Conservation (phyloP, 23 tunicate species). For the Oikopleura dioica region DNA sequence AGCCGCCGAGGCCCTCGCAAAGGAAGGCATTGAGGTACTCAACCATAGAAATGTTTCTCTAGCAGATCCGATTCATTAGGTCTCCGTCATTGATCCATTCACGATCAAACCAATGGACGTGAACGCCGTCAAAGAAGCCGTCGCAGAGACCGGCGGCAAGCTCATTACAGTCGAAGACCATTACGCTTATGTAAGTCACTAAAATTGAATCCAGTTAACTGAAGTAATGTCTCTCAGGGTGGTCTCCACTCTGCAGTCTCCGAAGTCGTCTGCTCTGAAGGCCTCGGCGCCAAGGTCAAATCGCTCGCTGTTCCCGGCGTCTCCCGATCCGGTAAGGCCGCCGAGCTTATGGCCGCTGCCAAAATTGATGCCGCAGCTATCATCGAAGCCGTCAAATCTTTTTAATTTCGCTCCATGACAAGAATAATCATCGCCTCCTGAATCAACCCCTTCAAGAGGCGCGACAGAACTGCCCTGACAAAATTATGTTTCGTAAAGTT, state of each 20-base stretch:
- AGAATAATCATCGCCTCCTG: no score
- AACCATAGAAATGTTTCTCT: background rate
- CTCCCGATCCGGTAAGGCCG: constrained; percentile 55
- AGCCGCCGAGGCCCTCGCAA: constrained; percentile 26
- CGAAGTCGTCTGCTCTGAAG: background rate
- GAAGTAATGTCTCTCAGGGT: background rate
- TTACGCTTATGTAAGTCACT: constrained; percentile 25
- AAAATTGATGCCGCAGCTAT: constrained; percentile 62
- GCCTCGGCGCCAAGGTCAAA: constrained; percentile 7
- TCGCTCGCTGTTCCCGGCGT: constrained; percentile 48
- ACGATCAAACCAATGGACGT: constrained; percentile 59
- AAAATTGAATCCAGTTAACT: no score
- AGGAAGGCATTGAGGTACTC: background rate
- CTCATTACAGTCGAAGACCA: constrained; percentile 88
- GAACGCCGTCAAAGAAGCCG: constrained; percentile 24
- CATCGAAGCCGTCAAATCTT: constrained; percentile 43
- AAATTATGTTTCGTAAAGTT: no score
- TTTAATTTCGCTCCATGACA: background rate
- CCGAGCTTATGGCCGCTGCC: constrained; percentile 41
- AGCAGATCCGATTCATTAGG: constrained; percentile 28
- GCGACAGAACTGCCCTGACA: no score
- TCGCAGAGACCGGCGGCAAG: constrained; percentile 42
- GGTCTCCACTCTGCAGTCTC: background rate
- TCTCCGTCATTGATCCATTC: constrained; percentile 67
- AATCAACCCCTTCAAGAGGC: no score